phyloP scores from a whole-genome alignment of 1,140 invertebrate genomes.

The Proales similis region DNA sequence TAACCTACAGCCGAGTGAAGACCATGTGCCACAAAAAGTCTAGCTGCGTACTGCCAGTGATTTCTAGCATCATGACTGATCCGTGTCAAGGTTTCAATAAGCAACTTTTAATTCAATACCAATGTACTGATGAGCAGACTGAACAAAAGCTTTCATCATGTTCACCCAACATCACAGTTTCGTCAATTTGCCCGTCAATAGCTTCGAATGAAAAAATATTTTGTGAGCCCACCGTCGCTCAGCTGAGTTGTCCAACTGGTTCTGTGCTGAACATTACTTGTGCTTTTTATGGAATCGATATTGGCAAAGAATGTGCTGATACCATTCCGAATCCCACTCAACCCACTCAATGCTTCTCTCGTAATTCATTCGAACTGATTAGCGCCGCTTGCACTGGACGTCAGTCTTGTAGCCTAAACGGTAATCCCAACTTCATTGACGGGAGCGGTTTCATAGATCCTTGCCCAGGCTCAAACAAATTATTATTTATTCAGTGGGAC shows the following conservation, averaged over 20 bases:
- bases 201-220: not conserved
- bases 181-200: slow-evolving; percentile 18
- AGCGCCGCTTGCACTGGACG: slow-evolving; percentile 7
- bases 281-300: slow-evolving; percentile 34
- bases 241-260: not conserved
- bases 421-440: not conserved
- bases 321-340: slow-evolving; percentile 17
- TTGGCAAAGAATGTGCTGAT: slow-evolving; percentile 9
- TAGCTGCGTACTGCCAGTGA: slow-evolving; percentile 6
- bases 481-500: slow-evolving; percentile 35
- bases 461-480: slow-evolving; percentile 18
- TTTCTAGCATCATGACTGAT: slow-evolving; percentile 22
- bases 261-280: slow-evolving; percentile 4
- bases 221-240: not conserved
- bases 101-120: slow-evolving; percentile 27
- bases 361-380: slow-evolving; percentile 3
- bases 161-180: slow-evolving; percentile 9
- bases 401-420: slow-evolving; percentile 12
- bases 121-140: slow-evolving; percentile 5
- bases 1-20: slow-evolving; percentile 23
- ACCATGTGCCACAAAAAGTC: slow-evolving; percentile 16
- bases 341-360: slow-evolving; percentile 17
- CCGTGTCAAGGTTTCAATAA: slow-evolving; percentile 32
- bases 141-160: not conserved
- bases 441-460: slow-evolving; percentile 18